Base-by-base conservation (phyloP, 1,140 invertebrate species). In the Hydropsyche tenuis region DNA sequence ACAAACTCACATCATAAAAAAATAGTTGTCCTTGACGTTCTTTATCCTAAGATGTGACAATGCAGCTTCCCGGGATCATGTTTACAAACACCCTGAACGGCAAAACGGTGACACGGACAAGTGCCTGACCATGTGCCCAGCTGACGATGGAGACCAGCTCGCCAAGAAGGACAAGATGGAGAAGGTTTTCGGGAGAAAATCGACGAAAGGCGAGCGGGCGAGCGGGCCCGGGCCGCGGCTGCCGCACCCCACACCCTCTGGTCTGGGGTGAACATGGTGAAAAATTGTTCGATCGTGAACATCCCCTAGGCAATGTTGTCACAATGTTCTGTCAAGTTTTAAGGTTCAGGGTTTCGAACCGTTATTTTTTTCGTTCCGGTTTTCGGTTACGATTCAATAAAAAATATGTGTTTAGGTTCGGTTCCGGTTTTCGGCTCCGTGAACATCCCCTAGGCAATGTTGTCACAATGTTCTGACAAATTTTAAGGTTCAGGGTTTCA, bases 41-140 rank as follows among this genome's bases (percentile, higher is more conserved):
- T 37, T 37, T 9, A 23, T 45, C 4, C 30, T 51, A 43, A 51
- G 11, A 16, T 27, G 22, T 48, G 65, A 68, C 46, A 68, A 68
- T 48, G 37, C 65, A 68, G 56, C 14, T 12, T 68, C 43, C 37
- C 46, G 12, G 20, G 6, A 48, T 14, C 45, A 68, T 68, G 65
- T 68, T 68, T 68, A 68, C 65, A 68, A 68, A 68, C 65, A 68
- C n/a, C n/a, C n/a, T n/a, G n/a, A n/a, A n/a, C n/a, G n/a, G n/a
- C n/a, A n/a, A n/a, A n/a, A n/a, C n/a, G n/a, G n/a, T n/a, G n/a
- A n/a, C n/a, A n/a, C n/a, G n/a, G n/a, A n/a, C n/a, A n/a, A n/a
- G n/a, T n/a, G n/a, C n/a, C n/a, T n/a, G n/a, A n/a, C n/a, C 14
- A 45, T 45, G 6, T 45, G 42, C 6, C 42, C 6, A 45, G 6